Conservation (phyloP, 2,113 vertebrate genomes). For the Syngnathus floridae region DNA sequence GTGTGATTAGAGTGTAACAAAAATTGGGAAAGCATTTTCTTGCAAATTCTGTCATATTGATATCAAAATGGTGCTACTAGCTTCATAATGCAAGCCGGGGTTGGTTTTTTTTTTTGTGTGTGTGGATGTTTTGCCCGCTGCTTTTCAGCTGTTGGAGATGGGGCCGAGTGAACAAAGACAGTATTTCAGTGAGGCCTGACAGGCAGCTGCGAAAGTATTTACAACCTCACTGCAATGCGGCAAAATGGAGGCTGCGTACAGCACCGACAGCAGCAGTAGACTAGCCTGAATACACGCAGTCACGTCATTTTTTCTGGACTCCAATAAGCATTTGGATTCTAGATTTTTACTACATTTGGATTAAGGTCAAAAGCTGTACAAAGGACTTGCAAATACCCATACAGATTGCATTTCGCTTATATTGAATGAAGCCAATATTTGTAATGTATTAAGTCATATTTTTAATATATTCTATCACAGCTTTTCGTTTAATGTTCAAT, state of each 20-base stretch:
- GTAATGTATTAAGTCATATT: background rate
- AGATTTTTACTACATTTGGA: background rate
- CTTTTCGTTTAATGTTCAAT: background rate
- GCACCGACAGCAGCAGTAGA: constrained; percentile 18
- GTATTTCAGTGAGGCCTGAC: constrained; percentile 95
- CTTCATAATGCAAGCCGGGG: background rate
- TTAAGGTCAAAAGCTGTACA: background rate
- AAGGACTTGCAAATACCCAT: constrained; percentile 14
- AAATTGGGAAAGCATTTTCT: background rate
- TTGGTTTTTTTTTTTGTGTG: background rate
- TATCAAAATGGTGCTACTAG: background rate
- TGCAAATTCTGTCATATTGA: background rate
- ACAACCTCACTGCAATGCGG: constrained; percentile 96
- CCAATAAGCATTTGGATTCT: background rate
- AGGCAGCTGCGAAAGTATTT: constrained; percentile 99
- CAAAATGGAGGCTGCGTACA: constrained; percentile 65
- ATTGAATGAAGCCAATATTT: constrained; percentile 1
- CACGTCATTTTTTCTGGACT: background rate
- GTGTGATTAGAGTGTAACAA: no score
- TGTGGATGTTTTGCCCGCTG: constrained; percentile 40
- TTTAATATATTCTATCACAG: background rate
- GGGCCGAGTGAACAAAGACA: constrained; percentile 88
- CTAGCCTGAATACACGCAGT: constrained; percentile 12
- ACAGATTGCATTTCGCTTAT: constrained; percentile 8
- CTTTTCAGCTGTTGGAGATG: constrained; percentile 57